phyloP scores from a whole-genome alignment of 2,113 vertebrate genomes.

The Eclectus roratus region DNA sequence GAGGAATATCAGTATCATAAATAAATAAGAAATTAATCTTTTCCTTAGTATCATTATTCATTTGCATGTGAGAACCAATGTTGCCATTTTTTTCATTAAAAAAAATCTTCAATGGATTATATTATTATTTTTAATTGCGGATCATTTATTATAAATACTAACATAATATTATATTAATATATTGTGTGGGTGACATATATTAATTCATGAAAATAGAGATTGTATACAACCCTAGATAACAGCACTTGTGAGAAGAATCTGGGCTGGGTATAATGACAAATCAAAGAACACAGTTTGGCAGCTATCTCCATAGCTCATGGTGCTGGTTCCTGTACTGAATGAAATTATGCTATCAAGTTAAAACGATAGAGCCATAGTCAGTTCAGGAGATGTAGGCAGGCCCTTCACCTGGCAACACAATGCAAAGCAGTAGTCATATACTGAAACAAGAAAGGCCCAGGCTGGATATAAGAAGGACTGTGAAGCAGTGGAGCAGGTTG shows the following conservation, averaged over 20 bases:
- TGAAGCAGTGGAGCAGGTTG: background rate
- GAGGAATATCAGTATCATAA: background rate
- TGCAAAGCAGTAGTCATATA: background rate
- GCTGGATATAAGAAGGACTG: background rate
- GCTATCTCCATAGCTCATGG: background rate
- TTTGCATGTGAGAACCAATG: background rate
- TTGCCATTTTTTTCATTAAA: background rate
- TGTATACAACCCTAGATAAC: background rate
- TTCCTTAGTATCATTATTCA: background rate
- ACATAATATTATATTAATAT: background rate
- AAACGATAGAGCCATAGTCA: background rate
- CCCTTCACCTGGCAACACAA: background rate
- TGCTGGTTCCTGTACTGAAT: background rate
- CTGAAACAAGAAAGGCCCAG: background rate
- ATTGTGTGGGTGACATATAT: background rate
- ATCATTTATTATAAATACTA: background rate
- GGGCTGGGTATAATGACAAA: background rate
- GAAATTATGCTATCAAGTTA: background rate
- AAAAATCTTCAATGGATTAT: background rate
- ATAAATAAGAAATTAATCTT: background rate
- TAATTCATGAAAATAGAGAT: background rate
- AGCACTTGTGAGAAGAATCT: background rate
- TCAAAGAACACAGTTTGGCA: background rate
- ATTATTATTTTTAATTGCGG: background rate
- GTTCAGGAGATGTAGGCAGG: background rate